These are phyloP conservation scores for Channa striata DNA, from an alignment of 2,797 vertebrate genomes.

Conservation along the genomic window DNA sequence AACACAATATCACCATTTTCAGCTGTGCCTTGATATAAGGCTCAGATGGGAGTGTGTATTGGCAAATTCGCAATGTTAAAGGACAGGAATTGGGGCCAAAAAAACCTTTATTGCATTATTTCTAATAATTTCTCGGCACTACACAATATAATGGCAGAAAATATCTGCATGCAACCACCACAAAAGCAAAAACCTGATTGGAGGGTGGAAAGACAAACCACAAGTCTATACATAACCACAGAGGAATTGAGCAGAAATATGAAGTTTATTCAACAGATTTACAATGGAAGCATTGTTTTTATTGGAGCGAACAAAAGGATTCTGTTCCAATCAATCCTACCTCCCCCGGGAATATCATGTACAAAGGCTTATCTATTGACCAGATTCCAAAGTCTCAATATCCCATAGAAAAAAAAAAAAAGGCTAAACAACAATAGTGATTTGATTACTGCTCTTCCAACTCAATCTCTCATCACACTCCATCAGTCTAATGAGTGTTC, in stretches of 20 bases:
- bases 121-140: not conserved
- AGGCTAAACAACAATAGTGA: slow-evolving; percentile 49
- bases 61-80: too few species aligned
- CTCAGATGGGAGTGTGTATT: too few species aligned
- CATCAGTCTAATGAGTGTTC: slow-evolving; percentile 26
- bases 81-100: not conserved
- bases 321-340: slow-evolving; percentile 51
- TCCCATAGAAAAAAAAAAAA: slow-evolving; percentile 23
- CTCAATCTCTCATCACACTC: slow-evolving; percentile 11
- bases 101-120: not conserved
- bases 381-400: slow-evolving; percentile 48
- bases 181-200: not conserved
- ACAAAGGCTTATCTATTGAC: slow-evolving; percentile 55
- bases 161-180: not conserved
- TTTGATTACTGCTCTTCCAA: slow-evolving; percentile 33
- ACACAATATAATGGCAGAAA: not conserved
- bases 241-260: slow-evolving; percentile 5
- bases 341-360: slow-evolving; percentile 40
- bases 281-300: slow-evolving; percentile 40
- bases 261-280: slow-evolving; percentile 26
- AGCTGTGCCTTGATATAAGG: too few species aligned
- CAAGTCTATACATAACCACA: slow-evolving; percentile 26
- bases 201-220: not conserved
- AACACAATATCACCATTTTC: too few species aligned
- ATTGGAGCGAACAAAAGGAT: slow-evolving; percentile 47